phyloP scores from a whole-genome alignment of 2,113 vertebrate species.

The Eptesicus fuscus region DNA sequence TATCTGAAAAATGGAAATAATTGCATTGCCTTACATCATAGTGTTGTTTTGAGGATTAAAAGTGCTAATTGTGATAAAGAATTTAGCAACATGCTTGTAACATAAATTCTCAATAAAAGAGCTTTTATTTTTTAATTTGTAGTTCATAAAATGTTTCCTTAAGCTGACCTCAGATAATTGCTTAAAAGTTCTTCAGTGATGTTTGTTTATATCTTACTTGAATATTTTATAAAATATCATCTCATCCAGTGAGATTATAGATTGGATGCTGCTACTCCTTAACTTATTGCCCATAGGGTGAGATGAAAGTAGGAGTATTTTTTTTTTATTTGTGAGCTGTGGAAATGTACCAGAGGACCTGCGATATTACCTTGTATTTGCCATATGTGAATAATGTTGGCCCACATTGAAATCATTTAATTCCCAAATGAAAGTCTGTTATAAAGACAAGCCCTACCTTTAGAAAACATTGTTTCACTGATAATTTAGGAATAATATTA shows the following conservation, averaged over 20 bases:
- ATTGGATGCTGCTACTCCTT: background rate
- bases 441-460: slow-evolving; percentile 7
- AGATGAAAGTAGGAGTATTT: background rate
- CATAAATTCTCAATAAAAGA: background rate
- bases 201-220: background rate
- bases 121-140: background rate
- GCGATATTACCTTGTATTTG: background rate
- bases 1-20: background rate
- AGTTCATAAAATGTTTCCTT: background rate
- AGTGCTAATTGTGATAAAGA: background rate
- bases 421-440: background rate
- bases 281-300: background rate
- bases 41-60: background rate
- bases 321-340: background rate
- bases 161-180: background rate
- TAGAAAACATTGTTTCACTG: background rate
- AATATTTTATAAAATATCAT: background rate
- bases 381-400: background rate
- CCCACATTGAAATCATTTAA: slow-evolving; percentile 1
- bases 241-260: background rate
- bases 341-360: background rate
- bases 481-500: slow-evolving; percentile 3
- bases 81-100: background rate
- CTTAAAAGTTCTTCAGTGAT: background rate
- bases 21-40: background rate